Evolutionary conservation across 2,797 vertebrate genomes (phyloP), one percentile per base, ranked within the genome.

Genomic region (Sphenopsis melanotis): DNA sequence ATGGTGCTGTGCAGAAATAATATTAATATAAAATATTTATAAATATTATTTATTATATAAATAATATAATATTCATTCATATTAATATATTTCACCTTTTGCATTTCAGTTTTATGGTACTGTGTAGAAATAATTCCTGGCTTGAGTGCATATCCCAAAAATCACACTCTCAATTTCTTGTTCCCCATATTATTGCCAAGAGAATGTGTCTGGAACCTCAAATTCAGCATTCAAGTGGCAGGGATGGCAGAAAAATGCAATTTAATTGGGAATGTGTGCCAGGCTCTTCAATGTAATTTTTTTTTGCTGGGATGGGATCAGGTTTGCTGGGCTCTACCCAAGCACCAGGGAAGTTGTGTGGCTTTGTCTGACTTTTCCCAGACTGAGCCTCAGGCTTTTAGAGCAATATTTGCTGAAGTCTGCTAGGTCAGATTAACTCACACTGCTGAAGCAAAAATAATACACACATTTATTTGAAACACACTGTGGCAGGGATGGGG

Each of bases 81-180:
- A 44, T 44, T 44, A 22, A 24, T 57, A 6, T 34, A 37, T 82
- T 78, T 83, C 64, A 74, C 46, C 49, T 91, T 68, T 56, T 78
- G 18, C 56, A 23, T 89, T 89, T 85, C 36, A 29, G 3, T 46
- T 46, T 46, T 46, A 0, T 52, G 49, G 5, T 69, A 50, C 74
- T 69, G n/a, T 60, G 61, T 49, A 88, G 57, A 78, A 94, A 52
- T 72, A 72, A 70, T 79, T 53, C 39, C 47, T 71, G 57, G 10
- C 50, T 84, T 52, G 39, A n/a, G 39, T 88, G 32, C 9, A 2
- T 18, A 7, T 79, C 78, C 66, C 76, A 93, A 70, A 74, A 80
- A 75, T 83, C 27, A 8, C 4, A 1, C 46, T 95, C 27, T 70
- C 81, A 47, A 2, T 88, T 72, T 7, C 26, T 82, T 44, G 49